Evolutionary conservation across 1,140 invertebrate genomes (phyloP).

Genomic region (Bombus ignitus): DNA sequence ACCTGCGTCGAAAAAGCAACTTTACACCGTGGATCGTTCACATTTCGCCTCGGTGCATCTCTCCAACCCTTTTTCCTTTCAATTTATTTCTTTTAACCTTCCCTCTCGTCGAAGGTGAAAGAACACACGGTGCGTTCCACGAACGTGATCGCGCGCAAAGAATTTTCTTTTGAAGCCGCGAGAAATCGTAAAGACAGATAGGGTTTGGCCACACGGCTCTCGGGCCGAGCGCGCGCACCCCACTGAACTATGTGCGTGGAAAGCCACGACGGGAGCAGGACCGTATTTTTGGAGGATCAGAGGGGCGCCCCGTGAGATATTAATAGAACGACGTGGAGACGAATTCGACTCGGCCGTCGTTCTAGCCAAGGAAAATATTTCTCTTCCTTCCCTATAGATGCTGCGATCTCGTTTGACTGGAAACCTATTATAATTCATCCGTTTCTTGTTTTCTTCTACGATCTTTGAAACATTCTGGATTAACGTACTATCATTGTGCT

Average conservation of each 20-base stretch:
- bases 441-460: neutral
- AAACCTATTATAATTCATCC: neutral
- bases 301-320: slow-evolving; percentile 44
- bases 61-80: slow-evolving; percentile 8
- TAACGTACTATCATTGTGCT: neutral
- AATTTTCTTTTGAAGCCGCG: neutral
- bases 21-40: slow-evolving; percentile 22
- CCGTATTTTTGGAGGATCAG: slow-evolving; percentile 63
- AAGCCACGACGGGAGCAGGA: slow-evolving; percentile 60
- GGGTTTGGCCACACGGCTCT: slow-evolving; percentile 68
- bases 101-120: neutral
- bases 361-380: slow-evolving; percentile 51
- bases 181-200: slow-evolving; percentile 55
- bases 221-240: slow-evolving; percentile 72
- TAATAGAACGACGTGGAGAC: slow-evolving; percentile 53
- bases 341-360: slow-evolving; percentile 7
- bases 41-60: neutral
- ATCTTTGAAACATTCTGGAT: neutral
- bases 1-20: slow-evolving; percentile 63
- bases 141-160: neutral
- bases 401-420: too few relatives aligned
- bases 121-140: neutral
- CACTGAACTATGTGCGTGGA: slow-evolving; percentile 70
- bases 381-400: neutral
- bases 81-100: neutral